Evolutionary conservation across 2,888 invertebrate species (phyloP).

Genomic region (Exocentrus adspersus): DNA sequence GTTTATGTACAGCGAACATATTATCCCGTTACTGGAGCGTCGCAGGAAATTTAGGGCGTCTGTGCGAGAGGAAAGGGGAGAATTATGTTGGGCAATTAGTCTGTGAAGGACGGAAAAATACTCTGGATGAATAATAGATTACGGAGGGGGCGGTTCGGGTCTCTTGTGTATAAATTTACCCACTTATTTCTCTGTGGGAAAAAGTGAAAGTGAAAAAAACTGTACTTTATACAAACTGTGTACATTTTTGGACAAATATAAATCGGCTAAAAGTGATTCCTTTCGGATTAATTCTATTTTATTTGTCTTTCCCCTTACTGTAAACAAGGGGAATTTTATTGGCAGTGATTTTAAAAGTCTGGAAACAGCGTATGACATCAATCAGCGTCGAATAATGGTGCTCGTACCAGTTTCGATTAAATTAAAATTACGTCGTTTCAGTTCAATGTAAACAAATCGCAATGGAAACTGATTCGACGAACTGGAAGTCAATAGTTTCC

Average conservation of each 20-base stretch:
- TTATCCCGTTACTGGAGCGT: conserved; percentile 5
- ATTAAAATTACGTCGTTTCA: background rate
- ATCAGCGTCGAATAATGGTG: background rate
- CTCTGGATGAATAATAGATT: background rate
- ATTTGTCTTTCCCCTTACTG: too few species aligned
- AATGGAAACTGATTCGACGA: background rate
- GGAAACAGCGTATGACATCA: background rate
- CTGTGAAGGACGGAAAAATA: background rate
- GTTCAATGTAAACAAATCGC: background rate
- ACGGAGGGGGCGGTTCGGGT: too few species aligned
- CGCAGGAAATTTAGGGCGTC: background rate
- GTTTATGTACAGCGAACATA: background rate
- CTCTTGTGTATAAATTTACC: too few species aligned
- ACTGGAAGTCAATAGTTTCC: background rate
- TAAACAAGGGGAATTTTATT: too few species aligned
- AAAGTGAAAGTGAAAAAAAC: too few species aligned
- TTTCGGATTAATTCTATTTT: too few species aligned
- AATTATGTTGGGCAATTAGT: conserved; percentile 6
- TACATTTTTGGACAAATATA: too few species aligned
- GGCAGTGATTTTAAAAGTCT: too few species aligned
- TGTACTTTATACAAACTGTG: too few species aligned
- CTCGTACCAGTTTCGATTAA: background rate
- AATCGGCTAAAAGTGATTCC: too few species aligned
- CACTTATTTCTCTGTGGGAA: too few species aligned
- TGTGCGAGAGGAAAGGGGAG: background rate